Conservation (phyloP, 2,888 invertebrate species). For the Drosophila meridiana region DNA sequence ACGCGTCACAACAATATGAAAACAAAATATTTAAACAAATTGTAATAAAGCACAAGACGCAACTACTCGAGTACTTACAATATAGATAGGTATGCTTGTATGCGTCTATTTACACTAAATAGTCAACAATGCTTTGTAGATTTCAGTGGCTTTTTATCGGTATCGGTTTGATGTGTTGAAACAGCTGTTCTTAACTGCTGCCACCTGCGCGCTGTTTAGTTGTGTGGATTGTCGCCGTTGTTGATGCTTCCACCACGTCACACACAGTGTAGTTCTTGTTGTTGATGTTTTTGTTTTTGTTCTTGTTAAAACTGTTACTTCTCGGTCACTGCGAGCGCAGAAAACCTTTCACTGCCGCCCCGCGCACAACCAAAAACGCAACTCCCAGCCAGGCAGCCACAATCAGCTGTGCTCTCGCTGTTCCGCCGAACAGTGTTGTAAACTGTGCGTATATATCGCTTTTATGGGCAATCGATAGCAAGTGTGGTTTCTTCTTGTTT, state of each 20-base stretch:
- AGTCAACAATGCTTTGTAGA: conserved; percentile 49
- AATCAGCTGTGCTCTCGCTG: conserved; percentile 62
- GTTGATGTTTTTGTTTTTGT: conserved; percentile 19
- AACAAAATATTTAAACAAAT: conserved; percentile 54
- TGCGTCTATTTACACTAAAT: conserved; percentile 52
- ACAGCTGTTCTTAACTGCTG: conserved; percentile 71
- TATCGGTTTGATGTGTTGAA: conserved; percentile 60
- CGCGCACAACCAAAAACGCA: conserved; percentile 38
- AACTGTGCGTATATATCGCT: conserved; percentile 39
- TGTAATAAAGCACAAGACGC: conserved; percentile 36
- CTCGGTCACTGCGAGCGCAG: conserved; percentile 27
- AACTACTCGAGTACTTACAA: conserved; percentile 50
- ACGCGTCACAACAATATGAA: conserved; percentile 53
- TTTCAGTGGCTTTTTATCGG: conserved; percentile 42
- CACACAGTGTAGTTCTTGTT: conserved; percentile 35
- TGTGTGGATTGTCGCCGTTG: conserved; percentile 33
- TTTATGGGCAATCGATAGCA: conserved; percentile 57
- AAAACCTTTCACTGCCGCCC: conserved; percentile 51
- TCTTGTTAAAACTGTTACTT: conserved; percentile 38
- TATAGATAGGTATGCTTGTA: conserved; percentile 25
- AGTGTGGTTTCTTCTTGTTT: conserved; percentile 9
- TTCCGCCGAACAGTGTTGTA: conserved; percentile 58
- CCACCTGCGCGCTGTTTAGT: conserved; percentile 41
- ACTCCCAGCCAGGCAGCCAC: conserved; percentile 32
- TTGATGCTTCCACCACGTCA: conserved; percentile 60